Percentiles rank a stretch among this genome's conserved stretches.
Conservation (phyloP, 2,888 invertebrate species). For the Dendrolimus houi region DNA sequence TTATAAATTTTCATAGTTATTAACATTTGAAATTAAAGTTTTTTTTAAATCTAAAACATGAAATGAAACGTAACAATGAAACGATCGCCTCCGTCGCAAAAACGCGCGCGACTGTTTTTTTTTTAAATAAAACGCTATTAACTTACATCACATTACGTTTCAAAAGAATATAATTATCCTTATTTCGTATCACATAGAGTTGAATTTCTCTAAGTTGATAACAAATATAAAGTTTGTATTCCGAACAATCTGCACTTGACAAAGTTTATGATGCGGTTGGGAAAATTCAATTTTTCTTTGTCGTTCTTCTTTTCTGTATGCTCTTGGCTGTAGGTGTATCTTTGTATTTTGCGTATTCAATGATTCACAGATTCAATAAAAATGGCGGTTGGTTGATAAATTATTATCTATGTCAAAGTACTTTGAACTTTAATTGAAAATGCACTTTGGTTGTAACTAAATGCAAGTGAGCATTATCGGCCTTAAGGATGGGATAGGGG, state of each 20-base stretch:
- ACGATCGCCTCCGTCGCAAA: conserved; percentile 22
- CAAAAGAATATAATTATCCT: background rate
- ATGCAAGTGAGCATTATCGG: too few species aligned
- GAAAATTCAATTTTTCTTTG: conserved; percentile 9
- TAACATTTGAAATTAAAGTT: background rate
- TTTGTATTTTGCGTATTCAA: conserved; percentile 14
- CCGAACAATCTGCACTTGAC: conserved; percentile 17
- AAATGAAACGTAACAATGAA: conserved; percentile 6
- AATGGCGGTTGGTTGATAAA: conserved; percentile 7
- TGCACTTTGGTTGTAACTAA: too few species aligned
- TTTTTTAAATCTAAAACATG: background rate
- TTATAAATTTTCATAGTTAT: background rate
- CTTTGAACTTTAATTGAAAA: too few species aligned
- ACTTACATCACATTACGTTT: background rate
- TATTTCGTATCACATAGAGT: background rate
- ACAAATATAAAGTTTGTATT: background rate
- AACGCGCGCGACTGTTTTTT: conserved; percentile 52
- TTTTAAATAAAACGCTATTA: conserved; percentile 7
- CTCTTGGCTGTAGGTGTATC: conserved; percentile 10
- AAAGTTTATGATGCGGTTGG: conserved; percentile 16
- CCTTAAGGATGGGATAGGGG: too few species aligned
- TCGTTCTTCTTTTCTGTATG: conserved; percentile 6
- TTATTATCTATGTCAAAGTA: background rate
- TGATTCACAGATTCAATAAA: conserved; percentile 6
- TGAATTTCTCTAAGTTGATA: background rate